Evolutionary conservation across 2,797 vertebrate genomes (phyloP).

Genomic region (Pogonophryne albipinna): DNA sequence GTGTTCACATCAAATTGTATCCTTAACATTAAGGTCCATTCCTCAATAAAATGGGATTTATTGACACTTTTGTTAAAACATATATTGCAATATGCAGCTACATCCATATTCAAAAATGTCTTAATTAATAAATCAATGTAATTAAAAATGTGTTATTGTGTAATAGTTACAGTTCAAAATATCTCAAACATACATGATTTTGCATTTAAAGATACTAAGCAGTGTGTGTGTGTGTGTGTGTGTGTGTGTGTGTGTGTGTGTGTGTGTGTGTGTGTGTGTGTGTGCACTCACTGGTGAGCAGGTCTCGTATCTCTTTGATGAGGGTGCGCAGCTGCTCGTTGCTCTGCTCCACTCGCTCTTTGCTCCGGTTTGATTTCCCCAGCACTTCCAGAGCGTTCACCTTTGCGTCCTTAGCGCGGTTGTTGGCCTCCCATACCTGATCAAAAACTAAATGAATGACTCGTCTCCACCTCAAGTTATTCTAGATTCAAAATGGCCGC

Average conservation of each 20-base stretch:
- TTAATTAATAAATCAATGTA: not conserved
- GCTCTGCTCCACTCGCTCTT: slow-evolving; percentile 91
- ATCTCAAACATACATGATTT: too few relatives aligned
- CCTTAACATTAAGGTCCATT: too few relatives aligned
- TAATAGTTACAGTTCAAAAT: not conserved
- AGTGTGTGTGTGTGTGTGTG: not conserved
- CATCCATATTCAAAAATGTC: too few relatives aligned
- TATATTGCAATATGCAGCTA: not conserved
- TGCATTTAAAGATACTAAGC: not conserved
- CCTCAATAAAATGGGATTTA: too few relatives aligned
- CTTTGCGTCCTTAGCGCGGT: slow-evolving; percentile 92
- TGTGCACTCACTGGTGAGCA: slow-evolving; percentile 88
- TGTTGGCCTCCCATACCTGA: slow-evolving; percentile 93
- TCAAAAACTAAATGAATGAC: not conserved
- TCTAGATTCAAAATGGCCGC: too few relatives aligned
- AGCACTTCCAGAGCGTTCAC: slow-evolving; percentile 89
- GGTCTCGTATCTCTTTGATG: slow-evolving; percentile 95
- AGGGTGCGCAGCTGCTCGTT: slow-evolving; percentile 93
- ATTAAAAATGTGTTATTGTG: not conserved
- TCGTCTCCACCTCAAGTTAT: not conserved
- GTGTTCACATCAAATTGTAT: too few relatives aligned
- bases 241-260: not conserved
- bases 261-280: not conserved
- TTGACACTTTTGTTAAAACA: too few relatives aligned
- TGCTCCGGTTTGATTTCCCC: slow-evolving; percentile 91